phyloP scores from a whole-genome alignment of 2,888 invertebrate genomes.

The Drosophila colorata region DNA sequence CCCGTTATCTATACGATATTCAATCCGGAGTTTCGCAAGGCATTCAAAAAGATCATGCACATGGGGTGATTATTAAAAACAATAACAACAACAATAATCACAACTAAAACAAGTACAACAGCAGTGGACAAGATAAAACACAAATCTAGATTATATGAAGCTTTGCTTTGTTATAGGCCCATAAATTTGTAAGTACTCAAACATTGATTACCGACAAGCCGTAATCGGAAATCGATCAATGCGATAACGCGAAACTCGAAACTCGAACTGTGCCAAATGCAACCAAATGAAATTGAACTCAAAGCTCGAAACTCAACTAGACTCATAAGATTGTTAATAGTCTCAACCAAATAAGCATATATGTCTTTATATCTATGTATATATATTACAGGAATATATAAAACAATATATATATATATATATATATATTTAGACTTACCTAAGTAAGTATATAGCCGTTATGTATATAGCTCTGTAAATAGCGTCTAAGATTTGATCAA shows the following conservation, averaged over 20 bases:
- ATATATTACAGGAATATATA: conserved; percentile 1
- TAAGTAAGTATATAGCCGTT: conserved; percentile 9
- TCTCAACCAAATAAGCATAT: conserved; percentile 16
- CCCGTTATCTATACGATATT: conserved; percentile 98
- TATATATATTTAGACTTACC: neutral
- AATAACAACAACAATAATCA: conserved; percentile 15
- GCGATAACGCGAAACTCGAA: conserved; percentile 33
- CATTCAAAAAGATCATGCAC: conserved; percentile 96
- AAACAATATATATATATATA: neutral
- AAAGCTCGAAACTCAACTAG: conserved; percentile 65
- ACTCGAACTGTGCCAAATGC: conserved; percentile 63
- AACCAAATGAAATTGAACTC: conserved; percentile 57
- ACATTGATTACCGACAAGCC: conserved; percentile 10
- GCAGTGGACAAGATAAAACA: neutral
- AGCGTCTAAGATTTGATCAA: conserved; percentile 48
- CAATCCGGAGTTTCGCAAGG: conserved; percentile 99
- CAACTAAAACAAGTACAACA: conserved; percentile 3
- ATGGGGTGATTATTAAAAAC: conserved; percentile 86
- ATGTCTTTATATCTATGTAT: conserved; percentile 18
- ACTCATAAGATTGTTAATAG: conserved; percentile 53
- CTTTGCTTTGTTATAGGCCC: conserved; percentile 13
- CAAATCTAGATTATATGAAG: neutral
- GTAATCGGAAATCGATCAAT: conserved; percentile 9
- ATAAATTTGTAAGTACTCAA: conserved; percentile 32
- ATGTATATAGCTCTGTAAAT: conserved; percentile 46